Percentiles rank a stretch among this genome's conserved stretches.
phyloP scores from a whole-genome alignment of 1,140 invertebrate species.

The Octopus sinensis region DNA sequence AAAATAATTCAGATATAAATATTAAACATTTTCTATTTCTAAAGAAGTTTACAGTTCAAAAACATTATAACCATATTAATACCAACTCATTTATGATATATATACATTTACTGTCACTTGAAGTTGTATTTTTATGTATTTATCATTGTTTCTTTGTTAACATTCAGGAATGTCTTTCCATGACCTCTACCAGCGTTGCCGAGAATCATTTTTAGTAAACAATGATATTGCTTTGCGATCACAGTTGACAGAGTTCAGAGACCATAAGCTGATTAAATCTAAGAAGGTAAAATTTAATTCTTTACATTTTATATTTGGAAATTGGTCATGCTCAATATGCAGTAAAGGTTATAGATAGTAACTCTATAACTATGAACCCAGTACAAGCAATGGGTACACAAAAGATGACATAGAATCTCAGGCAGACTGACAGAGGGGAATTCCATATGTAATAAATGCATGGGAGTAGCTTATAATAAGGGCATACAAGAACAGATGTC shows the following conservation, averaged over 20 bases:
- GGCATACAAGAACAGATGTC: no score
- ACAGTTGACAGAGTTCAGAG: slow-evolving; percentile 87
- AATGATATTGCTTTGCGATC: slow-evolving; percentile 82
- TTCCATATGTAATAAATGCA: no score
- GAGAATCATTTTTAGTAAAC: slow-evolving; percentile 84
- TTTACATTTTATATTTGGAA: not conserved
- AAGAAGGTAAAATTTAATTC: slow-evolving; percentile 60
- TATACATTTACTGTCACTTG: not conserved
- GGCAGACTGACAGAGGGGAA: no score
- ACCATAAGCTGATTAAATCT: slow-evolving; percentile 84
- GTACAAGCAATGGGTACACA: not conserved
- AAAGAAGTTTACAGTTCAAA: no score
- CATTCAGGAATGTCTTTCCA: slow-evolving; percentile 78
- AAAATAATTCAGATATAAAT: no score
- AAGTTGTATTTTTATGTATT: not conserved
- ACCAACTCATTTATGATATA: not conserved
- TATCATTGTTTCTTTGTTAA: no score
- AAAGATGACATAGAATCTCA: no score
- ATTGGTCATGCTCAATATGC: not conserved
- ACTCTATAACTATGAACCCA: not conserved
- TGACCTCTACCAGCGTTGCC: slow-evolving; percentile 76
- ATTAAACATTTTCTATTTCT: no score
- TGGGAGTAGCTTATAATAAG: no score
- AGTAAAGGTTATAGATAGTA: not conserved
- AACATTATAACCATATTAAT: no score